Conservation (phyloP, 2,797 vertebrate genomes). For the Lacerta bilineata region DNA sequence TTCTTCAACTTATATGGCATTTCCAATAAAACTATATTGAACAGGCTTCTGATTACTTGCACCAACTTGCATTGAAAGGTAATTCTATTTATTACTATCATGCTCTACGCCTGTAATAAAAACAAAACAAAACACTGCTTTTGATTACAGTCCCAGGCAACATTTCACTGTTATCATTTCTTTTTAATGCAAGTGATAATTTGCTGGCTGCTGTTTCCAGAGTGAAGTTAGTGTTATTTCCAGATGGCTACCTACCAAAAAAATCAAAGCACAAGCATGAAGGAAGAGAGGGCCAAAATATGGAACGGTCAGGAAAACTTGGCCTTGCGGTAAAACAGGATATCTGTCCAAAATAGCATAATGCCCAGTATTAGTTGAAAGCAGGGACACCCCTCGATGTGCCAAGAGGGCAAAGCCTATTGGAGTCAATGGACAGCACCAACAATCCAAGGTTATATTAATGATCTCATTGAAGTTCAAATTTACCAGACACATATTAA, state of each 20-base stretch:
- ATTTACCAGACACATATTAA: not conserved
- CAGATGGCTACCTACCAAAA: not conserved
- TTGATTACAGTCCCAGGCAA: not conserved
- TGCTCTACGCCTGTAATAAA: fast-evolving
- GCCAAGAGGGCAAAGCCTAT: not conserved
- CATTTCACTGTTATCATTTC: fast-evolving
- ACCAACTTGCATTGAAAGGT: fast-evolving
- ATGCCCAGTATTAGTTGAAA: not conserved
- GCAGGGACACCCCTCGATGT: not conserved
- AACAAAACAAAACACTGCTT: not conserved
- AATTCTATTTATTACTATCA: fast-evolving
- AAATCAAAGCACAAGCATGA: not conserved
- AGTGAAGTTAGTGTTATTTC: fast-evolving
- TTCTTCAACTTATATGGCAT: not conserved
- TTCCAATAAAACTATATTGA: not conserved
- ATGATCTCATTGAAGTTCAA: not conserved
- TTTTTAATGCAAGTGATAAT: fast-evolving
- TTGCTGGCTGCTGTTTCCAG: no score
- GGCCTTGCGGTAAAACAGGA: not conserved
- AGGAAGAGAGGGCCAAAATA: not conserved
- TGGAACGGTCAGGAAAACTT: not conserved
- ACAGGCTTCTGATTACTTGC: not conserved
- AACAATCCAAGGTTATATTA: not conserved
- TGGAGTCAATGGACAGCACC: not conserved
- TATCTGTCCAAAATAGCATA: not conserved